A percentile compares a stretch with the other conserved stretches of the same genome.
phyloP scores from a whole-genome alignment of 2,888 invertebrate species.

The Volucella inanis region DNA sequence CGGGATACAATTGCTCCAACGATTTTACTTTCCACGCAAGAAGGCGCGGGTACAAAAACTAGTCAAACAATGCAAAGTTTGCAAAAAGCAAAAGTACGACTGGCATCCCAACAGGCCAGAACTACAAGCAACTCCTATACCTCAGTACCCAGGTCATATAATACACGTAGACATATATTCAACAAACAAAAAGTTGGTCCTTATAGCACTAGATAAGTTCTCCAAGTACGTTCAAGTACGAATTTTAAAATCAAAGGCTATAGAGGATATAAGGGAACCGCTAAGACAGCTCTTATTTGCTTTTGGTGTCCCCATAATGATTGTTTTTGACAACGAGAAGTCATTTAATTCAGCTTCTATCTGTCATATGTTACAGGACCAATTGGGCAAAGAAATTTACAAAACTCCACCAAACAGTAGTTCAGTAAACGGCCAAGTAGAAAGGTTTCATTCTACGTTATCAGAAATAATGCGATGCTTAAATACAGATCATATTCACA shows the following conservation, averaged over 20 bases:
- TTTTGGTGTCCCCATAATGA: conserved; percentile 38
- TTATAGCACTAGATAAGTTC: conserved; percentile 52
- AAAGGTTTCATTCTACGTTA: conserved; percentile 60
- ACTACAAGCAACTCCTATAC: conserved; percentile 47
- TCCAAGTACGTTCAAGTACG: conserved; percentile 30
- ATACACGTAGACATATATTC: conserved; percentile 45
- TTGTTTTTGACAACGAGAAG: conserved; percentile 53
- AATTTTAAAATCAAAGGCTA: conserved; percentile 41
- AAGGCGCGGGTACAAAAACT: conserved; percentile 19
- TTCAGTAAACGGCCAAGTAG: conserved; percentile 58
- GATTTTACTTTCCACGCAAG: conserved; percentile 49
- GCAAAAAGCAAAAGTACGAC: conserved; percentile 28
- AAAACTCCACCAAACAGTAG: conserved; percentile 45
- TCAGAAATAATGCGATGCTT: conserved; percentile 56
- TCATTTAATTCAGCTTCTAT: conserved; percentile 47
- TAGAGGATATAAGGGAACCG: conserved; percentile 35
- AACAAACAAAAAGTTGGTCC: conserved; percentile 15
- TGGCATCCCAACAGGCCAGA: conserved; percentile 34
- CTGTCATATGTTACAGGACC: too few relatives aligned
- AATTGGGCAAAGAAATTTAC: conserved; percentile 35
- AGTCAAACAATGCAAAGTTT: conserved; percentile 22
- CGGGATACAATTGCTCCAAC: conserved; percentile 36
- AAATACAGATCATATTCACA: conserved; percentile 28
- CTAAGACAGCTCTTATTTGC: conserved; percentile 25
- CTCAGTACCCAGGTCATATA: conserved; percentile 47